Percentiles rank a stretch among this genome's conserved stretches.
Evolutionary conservation across 2,797 vertebrate genomes (phyloP).

Genomic region (Cossypha heuglini): DNA sequence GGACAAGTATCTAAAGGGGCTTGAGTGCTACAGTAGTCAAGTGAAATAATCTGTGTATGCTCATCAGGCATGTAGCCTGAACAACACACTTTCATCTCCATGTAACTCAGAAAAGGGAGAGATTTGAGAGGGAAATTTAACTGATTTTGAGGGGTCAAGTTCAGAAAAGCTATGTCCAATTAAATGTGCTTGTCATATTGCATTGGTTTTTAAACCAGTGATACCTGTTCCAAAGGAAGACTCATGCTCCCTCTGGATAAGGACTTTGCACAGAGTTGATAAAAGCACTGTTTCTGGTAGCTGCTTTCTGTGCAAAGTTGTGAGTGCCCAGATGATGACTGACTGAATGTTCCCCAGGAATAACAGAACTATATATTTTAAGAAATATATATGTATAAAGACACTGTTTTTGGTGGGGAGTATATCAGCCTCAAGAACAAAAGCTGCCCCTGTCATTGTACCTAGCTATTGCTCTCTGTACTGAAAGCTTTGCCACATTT

Average conservation of each 20-base stretch:
- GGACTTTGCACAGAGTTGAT: not conserved
- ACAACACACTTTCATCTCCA: not conserved
- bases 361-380: not conserved
- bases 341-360: not conserved
- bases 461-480: not conserved
- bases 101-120: not conserved
- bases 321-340: not conserved
- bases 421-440: not conserved
- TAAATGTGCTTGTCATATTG: not conserved
- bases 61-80: not conserved
- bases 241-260: not conserved
- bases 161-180: not conserved
- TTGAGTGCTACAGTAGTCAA: not conserved
- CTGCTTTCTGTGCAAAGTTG: not conserved
- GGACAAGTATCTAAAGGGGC: not conserved
- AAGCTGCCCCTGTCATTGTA: not conserved
- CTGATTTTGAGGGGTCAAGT: not conserved
- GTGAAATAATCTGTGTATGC: not conserved
- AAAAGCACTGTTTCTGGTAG: not conserved
- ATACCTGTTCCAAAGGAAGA: not conserved
- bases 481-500: not conserved
- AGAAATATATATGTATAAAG: not conserved
- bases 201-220: not conserved
- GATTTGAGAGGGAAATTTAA: not conserved
- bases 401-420: rapidly evolving